Conservation (phyloP, 53 echinoderm and acorn worm genomes). For the Echinometra lucunter region DNA sequence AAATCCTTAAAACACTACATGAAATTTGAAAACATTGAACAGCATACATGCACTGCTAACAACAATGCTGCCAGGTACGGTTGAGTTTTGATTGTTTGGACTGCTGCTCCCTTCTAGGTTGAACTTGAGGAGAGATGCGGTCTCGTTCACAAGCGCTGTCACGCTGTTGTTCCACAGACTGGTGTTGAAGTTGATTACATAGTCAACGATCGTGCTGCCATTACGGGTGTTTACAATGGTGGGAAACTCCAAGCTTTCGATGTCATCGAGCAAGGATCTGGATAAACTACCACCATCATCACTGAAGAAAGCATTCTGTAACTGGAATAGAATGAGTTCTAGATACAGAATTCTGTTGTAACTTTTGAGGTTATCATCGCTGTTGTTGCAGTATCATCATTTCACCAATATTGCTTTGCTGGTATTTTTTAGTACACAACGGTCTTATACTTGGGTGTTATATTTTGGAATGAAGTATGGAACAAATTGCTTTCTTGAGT, state of each 20-base stretch:
- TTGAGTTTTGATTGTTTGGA: neutral
- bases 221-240: slow-evolving; percentile 46
- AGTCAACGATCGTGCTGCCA: slow-evolving; percentile 48
- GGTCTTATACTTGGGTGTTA: no score
- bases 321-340: neutral
- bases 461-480: no score
- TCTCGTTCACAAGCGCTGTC: neutral
- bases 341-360: no score
- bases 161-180: slow-evolving; percentile 17
- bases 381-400: neutral
- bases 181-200: slow-evolving; percentile 32
- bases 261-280: neutral
- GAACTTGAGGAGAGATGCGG: neutral
- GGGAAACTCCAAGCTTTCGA: neutral
- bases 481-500: no score
- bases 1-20: no score
- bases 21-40: no score
- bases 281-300: neutral
- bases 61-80: slow-evolving; percentile 6
- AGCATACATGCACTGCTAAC: slow-evolving; percentile 54
- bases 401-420: no score
- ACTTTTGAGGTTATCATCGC: neutral
- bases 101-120: neutral
- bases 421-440: no score
- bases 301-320: neutral